A percentile compares a stretch with the other conserved stretches of the same genome.
Evolutionary conservation across 1,140 invertebrate species (phyloP).

Genomic region (Eumeta japonica): DNA sequence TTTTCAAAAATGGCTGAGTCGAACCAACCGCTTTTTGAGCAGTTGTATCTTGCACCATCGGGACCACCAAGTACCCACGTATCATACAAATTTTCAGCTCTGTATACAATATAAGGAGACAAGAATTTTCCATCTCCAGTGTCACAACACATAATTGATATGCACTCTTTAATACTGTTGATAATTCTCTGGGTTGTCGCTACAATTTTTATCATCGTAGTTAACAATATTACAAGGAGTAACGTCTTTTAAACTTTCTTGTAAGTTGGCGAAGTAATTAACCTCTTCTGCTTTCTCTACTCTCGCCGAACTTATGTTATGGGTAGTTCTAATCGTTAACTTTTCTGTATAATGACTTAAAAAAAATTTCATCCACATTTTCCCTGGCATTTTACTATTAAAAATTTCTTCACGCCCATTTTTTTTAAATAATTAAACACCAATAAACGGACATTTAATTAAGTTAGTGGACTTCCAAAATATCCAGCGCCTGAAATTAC

Average conservation of each 20-base stretch:
- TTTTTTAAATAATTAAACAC: constrained; percentile 1
- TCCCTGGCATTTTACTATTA: not conserved
- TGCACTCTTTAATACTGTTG: not conserved
- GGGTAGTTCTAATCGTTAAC: not conserved
- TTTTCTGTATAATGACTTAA: not conserved
- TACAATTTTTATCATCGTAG: not conserved
- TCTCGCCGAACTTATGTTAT: not conserved
- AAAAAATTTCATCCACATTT: not conserved
- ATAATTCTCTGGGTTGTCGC: not conserved
- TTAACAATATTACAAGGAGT: not conserved
- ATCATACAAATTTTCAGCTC: not conserved
- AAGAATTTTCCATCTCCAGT: not conserved
- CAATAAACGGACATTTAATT: not conserved
- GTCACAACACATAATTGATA: not conserved
- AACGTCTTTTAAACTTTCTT: not conserved
- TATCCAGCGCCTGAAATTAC: not conserved
- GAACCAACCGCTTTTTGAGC: not conserved
- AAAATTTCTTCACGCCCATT: not conserved
- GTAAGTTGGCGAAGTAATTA: not conserved
- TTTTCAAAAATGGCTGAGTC: not conserved
- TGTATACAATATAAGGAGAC: no score
- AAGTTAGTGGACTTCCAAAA: not conserved
- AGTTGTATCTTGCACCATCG: not conserved
- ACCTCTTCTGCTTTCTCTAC: not conserved
- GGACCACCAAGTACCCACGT: not conserved